Evolutionary conservation across 2,797 vertebrate species (phyloP).

Genomic region (Austrolebias charrua): DNA sequence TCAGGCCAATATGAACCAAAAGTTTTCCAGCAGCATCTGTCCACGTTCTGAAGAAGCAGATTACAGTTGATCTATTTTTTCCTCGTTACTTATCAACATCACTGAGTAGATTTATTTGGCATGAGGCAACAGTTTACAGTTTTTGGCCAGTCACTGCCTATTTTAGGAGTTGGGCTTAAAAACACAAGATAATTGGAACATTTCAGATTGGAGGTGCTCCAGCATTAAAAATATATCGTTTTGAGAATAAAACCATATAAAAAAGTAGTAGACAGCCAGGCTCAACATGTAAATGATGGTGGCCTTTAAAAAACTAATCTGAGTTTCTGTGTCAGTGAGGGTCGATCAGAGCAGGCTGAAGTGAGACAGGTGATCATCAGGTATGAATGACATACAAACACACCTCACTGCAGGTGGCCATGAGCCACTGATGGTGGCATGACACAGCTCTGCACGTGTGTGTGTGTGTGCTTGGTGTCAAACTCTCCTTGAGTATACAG

Average conservation of each 20-base stretch:
- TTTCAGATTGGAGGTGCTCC: not conserved
- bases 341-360: slow-evolving; percentile 15
- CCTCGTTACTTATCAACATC: not conserved
- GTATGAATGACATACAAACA: slow-evolving; percentile 60
- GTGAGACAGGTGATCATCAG: slow-evolving; percentile 61
- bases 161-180: not conserved
- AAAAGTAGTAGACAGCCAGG: not conserved
- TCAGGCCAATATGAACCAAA: not conserved
- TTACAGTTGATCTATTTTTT: not conserved
- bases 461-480: slow-evolving; percentile 28
- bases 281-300: not conserved
- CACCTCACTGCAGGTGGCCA: slow-evolving; percentile 60
- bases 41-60: not conserved
- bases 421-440: slow-evolving; percentile 56
- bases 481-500: slow-evolving; percentile 51
- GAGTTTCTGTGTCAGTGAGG: not conserved
- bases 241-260: not conserved
- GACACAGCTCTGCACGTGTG: slow-evolving; percentile 14
- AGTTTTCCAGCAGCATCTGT: not conserved
- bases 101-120: not conserved
- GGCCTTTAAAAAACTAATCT: not conserved
- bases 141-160: not conserved
- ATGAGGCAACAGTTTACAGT: not conserved
- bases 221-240: not conserved
- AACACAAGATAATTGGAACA: not conserved